Evolutionary conservation across 1,140 invertebrate species (phyloP).

Genomic region (Temnothorax curvispinosus): DNA sequence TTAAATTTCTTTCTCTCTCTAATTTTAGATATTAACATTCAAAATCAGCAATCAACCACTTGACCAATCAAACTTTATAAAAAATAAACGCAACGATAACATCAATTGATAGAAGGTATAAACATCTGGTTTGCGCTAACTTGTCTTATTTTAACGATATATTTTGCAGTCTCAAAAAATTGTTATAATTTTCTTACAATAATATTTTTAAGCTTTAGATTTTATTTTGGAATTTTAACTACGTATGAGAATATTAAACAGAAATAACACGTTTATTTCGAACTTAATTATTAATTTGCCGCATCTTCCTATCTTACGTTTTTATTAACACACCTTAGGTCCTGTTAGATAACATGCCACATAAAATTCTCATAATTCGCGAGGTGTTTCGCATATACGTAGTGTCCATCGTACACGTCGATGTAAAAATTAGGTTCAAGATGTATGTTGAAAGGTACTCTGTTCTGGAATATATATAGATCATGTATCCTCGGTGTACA

Average conservation of each 20-base stretch:
- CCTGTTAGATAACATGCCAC: conserved; percentile 32
- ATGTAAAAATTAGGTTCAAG: neutral
- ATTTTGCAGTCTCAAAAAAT: neutral
- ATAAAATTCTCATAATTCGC: conserved; percentile 34
- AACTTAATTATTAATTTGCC: neutral
- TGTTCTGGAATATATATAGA: neutral
- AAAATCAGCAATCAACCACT: neutral
- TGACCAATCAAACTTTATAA: neutral
- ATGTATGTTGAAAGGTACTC: neutral
- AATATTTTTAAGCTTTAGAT: neutral
- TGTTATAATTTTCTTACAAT: neutral
- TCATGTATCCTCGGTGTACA: neutral
- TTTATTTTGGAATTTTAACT: neutral
- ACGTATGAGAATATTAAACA: neutral
- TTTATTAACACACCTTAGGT: conserved; percentile 4
- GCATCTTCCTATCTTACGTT: neutral
- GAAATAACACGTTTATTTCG: conserved; percentile 7
- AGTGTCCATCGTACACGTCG: conserved; percentile 54
- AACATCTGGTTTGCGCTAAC: neutral
- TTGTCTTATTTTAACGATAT: neutral
- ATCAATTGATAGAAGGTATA: neutral
- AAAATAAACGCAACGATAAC: neutral
- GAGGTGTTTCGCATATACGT: conserved; percentile 15
- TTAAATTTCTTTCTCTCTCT: neutral
- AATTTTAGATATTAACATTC: neutral